phyloP scores from a whole-genome alignment of 1,140 invertebrate species.

The Calosoma granatense region DNA sequence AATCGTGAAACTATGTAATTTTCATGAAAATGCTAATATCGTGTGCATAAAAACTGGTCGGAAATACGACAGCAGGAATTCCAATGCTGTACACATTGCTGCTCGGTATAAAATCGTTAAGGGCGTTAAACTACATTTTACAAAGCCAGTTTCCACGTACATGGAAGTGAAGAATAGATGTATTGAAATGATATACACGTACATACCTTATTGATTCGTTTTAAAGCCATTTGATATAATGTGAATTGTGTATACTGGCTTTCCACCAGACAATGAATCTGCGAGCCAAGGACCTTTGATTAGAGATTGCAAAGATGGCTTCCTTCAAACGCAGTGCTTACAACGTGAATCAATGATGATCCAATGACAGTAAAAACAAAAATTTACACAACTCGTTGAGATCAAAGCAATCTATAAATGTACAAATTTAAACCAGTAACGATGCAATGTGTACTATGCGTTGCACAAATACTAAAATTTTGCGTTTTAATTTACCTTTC shows the following conservation, averaged over 20 bases:
- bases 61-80: slow-evolving; percentile 12
- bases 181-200: slow-evolving; percentile 23
- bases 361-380: slow-evolving; percentile 24
- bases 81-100: slow-evolving; percentile 32
- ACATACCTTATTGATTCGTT: slow-evolving; percentile 93
- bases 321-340: slow-evolving; percentile 49
- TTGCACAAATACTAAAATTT: too few species aligned
- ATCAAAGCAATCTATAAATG: background rate
- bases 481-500: slow-evolving; percentile 2
- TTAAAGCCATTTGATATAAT: slow-evolving; percentile 78
- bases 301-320: slow-evolving; percentile 56
- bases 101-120: slow-evolving; percentile 38
- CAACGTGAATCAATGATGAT: slow-evolving; percentile 41
- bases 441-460: background rate
- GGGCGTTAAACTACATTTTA: slow-evolving; percentile 36
- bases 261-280: slow-evolving; percentile 52
- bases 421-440: slow-evolving; percentile 4
- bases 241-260: slow-evolving; percentile 47
- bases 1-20: background rate
- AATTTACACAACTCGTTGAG: slow-evolving; percentile 6
- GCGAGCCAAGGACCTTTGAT: slow-evolving; percentile 53
- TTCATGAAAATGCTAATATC: background rate
- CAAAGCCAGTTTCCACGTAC: slow-evolving; percentile 12
- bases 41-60: background rate
- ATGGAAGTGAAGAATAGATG: background rate